Evolutionary conservation across 2,113 vertebrate species (phyloP), one percentile per base, ranked within the genome.

Genomic region (Etheostoma cragini): DNA sequence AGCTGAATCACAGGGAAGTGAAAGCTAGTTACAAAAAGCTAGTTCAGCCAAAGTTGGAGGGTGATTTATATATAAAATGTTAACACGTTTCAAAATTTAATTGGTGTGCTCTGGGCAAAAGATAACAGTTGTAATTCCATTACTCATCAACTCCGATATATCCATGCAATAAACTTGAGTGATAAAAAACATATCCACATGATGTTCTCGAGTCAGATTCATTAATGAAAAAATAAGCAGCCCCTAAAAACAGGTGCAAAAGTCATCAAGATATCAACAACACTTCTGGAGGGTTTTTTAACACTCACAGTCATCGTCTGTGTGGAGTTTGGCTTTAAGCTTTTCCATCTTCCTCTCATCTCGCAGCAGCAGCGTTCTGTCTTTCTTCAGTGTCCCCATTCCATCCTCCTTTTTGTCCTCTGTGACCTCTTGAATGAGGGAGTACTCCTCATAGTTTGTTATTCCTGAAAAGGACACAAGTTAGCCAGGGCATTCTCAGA

Each of bases 311-410:
- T 99, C 98, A 33, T 99, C 98, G 66, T 99, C 98, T 0, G 98
- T 99, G 86, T 99, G 98, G n/a, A 99, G 97, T 76, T 99, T 99
- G 66, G 98, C 98, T 93, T 99, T 99, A 75, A 99, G 92, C 88
- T 99, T 99, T 92, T 99, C 98, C 98, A 99, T 99, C 91, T 99
- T 99, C 87, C 96, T 96, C 91, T 99, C 98, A 1, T 99, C 98
- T 69, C 98, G 93, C 12, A 98, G 89, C 47, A 98, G 92, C 24
- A 99, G 93, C 0, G 98, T 98, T 71, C 98, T 92, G 54, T 99
- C 98, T 91, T 98, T 99, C 89, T 97, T 98, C 62, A 99, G 95
- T 0, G 98, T 99, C 19, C 97, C 97, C 4, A 96, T 96, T 4
- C 95, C 94, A 19, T 99, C 98, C 72, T 99, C 98, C 82, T 97